Evolutionary conservation across 2,888 invertebrate genomes (phyloP).

Genomic region (Caenorhabditis parvicauda): DNA sequence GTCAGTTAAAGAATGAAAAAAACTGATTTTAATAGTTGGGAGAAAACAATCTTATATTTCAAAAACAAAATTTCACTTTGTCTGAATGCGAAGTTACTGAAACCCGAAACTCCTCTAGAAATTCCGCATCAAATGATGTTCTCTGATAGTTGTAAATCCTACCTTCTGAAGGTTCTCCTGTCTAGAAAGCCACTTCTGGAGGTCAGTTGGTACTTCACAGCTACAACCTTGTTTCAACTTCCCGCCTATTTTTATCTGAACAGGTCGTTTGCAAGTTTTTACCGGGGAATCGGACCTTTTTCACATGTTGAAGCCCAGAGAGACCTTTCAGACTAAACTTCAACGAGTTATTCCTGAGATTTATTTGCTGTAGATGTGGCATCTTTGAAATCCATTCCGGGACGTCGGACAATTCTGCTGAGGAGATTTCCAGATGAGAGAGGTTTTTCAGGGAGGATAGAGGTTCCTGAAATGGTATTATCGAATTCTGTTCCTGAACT

Average conservation of each 20-base stretch:
- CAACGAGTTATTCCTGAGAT: conserved; percentile 18
- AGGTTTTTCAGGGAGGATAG: conserved; percentile 10
- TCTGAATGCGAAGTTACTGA: too few relatives aligned
- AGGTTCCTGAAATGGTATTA: conserved; percentile 15
- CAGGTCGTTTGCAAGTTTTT: too few relatives aligned
- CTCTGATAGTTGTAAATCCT: too few relatives aligned
- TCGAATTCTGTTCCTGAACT: too few relatives aligned
- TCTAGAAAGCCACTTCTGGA: conserved; percentile 38
- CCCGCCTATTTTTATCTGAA: conserved; percentile 32
- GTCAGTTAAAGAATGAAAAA: too few relatives aligned
- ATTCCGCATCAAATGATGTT: too few relatives aligned
- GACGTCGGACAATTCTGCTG: conserved; percentile 8
- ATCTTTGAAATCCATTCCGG: conserved; percentile 11
- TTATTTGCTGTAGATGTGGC: conserved; percentile 13
- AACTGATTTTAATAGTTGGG: too few relatives aligned
- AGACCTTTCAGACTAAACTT: too few relatives aligned
- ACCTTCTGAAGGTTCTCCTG: conserved; percentile 32
- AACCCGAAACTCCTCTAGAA: too few relatives aligned
- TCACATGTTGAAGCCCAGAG: too few relatives aligned
- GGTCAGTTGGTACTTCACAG: conserved; percentile 34
- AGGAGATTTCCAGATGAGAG: conserved; percentile 24
- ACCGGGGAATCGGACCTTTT: conserved; percentile 3
- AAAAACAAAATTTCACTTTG: not conserved
- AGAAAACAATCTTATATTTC: not conserved
- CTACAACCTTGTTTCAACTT: conserved; percentile 31